Base-by-base conservation (phyloP, 2,888 invertebrate species). In the Rotaria macrura region DNA sequence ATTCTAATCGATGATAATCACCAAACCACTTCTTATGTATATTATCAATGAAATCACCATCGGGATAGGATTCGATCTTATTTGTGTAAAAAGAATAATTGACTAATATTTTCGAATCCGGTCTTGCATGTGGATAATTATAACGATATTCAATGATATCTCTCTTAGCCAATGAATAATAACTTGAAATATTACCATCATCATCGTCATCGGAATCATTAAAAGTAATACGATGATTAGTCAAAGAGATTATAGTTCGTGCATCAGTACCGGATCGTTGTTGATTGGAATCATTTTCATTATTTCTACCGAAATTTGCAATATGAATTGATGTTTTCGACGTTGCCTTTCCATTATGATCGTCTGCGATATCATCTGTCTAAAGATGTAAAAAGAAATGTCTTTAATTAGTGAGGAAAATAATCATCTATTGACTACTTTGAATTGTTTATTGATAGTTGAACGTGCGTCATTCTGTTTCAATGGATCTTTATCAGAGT, bases 1-100 rank as follows among this genome's bases (percentile, higher is more conserved):
- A 49, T 65, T 87, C 87, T 57, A 87, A 65, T 25, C n/a, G 23
- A n/a, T 79, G 29, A 57, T 87, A 87, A 83, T 87, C 65, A 7
- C 85, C 85, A 49, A 23, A 83, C 87, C 87, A 87, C 4, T 85
- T n/a, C 14, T 74, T 72, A 83, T 85, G 87, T 49, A 87, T 87
- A n/a, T 86, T 74, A 25, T 87, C 87, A 52, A 87, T 87, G 40
- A 47, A 84, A 25, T 83, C 87, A 47, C 87, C 87, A 38, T 74
- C 40, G 17, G 74, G 74, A 40, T 40, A 7, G 3, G 40, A 74
- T 20, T 10, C 1, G 2, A 40, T 40, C 38, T 38, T 14, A 38
- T 74, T 74, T 20, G 38, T 74, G 40, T 74, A 74, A 74, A 74
- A 74, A 2, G 9, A 0, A 40, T 38, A 38, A 74, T 74, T 74